Evolutionary conservation across 1,140 invertebrate genomes (phyloP).

Genomic region (Diplogasteroides magnus): DNA sequence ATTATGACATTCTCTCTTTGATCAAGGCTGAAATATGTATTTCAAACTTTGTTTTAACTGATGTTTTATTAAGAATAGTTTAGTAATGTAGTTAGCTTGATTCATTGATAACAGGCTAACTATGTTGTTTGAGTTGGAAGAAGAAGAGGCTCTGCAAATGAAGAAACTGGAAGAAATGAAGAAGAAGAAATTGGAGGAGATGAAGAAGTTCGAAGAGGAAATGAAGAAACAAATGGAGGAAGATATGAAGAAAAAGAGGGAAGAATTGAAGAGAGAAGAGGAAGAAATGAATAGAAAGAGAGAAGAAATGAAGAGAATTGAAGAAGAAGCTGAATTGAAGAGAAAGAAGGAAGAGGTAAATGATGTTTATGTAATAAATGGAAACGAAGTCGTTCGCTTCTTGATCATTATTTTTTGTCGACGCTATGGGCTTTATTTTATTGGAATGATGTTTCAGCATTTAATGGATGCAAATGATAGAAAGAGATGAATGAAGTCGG

Average conservation of each 20-base stretch:
- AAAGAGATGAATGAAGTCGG: neutral
- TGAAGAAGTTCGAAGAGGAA: neutral
- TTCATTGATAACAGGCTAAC: too few species aligned
- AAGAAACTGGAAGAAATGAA: neutral
- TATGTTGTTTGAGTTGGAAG: too few species aligned
- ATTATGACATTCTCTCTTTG: too few species aligned
- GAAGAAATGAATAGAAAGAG: neutral
- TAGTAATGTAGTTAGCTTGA: too few species aligned
- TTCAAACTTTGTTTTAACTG: too few species aligned
- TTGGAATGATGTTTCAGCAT: neutral
- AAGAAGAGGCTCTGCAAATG: neutral
- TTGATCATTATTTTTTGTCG: too few species aligned
- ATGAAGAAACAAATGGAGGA: neutral
- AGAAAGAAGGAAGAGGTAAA: too few species aligned
- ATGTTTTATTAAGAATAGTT: too few species aligned
- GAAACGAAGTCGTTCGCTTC: too few species aligned
- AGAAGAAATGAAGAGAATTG: neutral
- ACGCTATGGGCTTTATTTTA: neutral
- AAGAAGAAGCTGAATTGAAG: too few species aligned
- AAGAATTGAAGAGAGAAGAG: neutral
- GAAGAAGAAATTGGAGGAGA: neutral
- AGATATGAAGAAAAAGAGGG: neutral
- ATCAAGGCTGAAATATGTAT: too few species aligned
- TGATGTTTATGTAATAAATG: too few species aligned
- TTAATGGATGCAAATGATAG: slow-evolving; percentile 5